Evolutionary conservation across 2,888 invertebrate genomes (phyloP).

Genomic region (Caenorhabditis auriculariae): DNA sequence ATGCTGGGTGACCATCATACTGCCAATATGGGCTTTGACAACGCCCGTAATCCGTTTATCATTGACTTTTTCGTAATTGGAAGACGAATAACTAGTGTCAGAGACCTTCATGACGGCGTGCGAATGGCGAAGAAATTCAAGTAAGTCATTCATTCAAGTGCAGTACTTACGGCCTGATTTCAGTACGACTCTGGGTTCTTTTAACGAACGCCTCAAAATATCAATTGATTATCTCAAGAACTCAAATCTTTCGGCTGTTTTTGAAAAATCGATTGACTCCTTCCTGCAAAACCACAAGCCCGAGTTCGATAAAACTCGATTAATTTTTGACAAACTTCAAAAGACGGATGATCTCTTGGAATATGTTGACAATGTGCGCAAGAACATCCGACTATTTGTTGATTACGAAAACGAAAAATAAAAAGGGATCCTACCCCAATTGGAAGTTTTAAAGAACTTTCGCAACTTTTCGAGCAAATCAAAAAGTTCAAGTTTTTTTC

Average conservation of each 20-base stretch:
- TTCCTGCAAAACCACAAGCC: conserved; percentile 16
- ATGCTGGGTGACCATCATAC: conserved; percentile 15
- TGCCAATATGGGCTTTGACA: conserved; percentile 15
- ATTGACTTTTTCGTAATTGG: conserved; percentile 15
- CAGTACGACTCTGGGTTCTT: conserved; percentile 17
- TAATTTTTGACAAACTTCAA: conserved; percentile 11
- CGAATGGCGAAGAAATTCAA: conserved; percentile 17
- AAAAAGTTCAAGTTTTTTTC: too few species aligned
- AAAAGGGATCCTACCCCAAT: too few species aligned
- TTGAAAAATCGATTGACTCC: conserved; percentile 10
- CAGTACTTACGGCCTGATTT: conserved; percentile 17
- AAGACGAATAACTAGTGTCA: conserved; percentile 13
- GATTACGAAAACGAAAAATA: too few species aligned
- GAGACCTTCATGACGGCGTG: conserved; percentile 19
- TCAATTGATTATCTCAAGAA: conserved; percentile 13
- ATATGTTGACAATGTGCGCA: conserved; percentile 26
- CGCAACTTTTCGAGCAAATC: too few species aligned
- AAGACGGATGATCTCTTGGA: conserved; percentile 21
- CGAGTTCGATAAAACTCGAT: conserved; percentile 5
- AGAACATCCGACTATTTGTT: conserved; percentile 21
- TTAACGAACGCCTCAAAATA: conserved; percentile 19
- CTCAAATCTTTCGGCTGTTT: conserved; percentile 16
- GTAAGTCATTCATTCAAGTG: conserved; percentile 12
- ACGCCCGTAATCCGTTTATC: conserved; percentile 13
- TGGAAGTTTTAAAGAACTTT: too few species aligned